phyloP scores from a whole-genome alignment of 2,113 vertebrate species.

The Pelecanoides urinatrix region DNA sequence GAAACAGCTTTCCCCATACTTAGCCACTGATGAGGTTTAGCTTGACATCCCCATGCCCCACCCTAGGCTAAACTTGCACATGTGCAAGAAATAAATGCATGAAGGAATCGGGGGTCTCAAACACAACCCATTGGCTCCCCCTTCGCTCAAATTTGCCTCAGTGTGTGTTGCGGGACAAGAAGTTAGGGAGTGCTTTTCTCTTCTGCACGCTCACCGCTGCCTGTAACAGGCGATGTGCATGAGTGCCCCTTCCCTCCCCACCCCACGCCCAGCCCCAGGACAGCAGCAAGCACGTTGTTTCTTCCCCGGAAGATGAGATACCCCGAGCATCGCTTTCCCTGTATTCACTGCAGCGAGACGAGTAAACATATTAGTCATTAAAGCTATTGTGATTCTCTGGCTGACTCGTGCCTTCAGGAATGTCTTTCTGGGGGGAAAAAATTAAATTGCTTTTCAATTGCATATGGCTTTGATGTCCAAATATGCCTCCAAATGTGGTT shows the following conservation, averaged over 20 bases:
- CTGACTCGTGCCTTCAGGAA: slow-evolving; percentile 52
- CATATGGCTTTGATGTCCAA: slow-evolving; percentile 30
- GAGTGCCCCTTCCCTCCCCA: background rate
- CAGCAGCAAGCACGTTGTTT: background rate
- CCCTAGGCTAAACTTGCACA: background rate
- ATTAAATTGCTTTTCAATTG: slow-evolving; percentile 35
- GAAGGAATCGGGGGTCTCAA: fast-evolving
- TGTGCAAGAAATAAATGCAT: background rate
- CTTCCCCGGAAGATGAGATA: background rate
- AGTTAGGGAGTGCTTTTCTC: background rate
- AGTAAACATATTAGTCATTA: slow-evolving; percentile 48
- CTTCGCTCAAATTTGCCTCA: background rate
- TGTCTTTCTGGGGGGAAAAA: background rate
- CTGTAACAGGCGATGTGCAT: background rate
- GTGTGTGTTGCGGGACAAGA: background rate
- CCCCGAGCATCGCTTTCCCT: background rate
- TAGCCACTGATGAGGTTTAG: background rate
- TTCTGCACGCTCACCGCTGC: background rate
- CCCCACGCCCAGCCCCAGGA: background rate
- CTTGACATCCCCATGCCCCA: background rate
- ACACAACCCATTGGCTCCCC: background rate
- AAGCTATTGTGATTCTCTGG: slow-evolving; percentile 27
- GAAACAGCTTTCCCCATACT: background rate
- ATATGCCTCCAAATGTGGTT: background rate
- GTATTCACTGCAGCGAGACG: background rate